Base-by-base conservation (phyloP, 2,113 vertebrate species). In the Octodon degus region DNA sequence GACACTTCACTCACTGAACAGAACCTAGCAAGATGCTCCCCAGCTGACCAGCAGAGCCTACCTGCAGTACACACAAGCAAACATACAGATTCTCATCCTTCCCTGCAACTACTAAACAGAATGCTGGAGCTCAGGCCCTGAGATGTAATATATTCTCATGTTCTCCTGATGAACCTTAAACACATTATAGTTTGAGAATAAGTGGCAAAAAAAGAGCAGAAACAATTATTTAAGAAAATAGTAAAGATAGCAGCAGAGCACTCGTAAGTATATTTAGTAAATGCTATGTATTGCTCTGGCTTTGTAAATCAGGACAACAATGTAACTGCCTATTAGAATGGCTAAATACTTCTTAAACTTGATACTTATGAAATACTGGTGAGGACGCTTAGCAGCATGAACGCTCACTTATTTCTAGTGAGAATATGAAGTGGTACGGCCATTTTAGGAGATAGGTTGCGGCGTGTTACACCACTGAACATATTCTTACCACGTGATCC, bases 21-120 rank as follows among this genome's bases (percentile, higher is more conserved):
- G 65, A 96, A 92, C 30, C 67, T 90, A 89, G 77, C 40, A 91
- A 89, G 89, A 80, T n/a, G 9, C 53, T 1, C 53, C 82, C 19
- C 50, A 47, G 60, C 17, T 68, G 79, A 83, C 9, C 32, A 37
- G n/a, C 37, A 77, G 37, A 88, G n/a, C 70, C 86, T 24, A 91
- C 34, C 43, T 62, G 25, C 1, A 50, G 81, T 40, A 86, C n/a
- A 80, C 32, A 77, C 1, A 25, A 60, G 89, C 32, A 58, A 88
- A 60, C 1, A 40, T 2, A 80, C 0, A 85, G 65, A n/a, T 13
- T 91, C 53, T 40, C 11, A 63, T 60, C 43, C 32, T 55, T 50
- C 32, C 24, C 40, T 63, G 70, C 20, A 83, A 67, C 5, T n/a
- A 89, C 55, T 60, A 30, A 67, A n/a, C 80, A 83, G 30, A 62